Conservation (phyloP, 2,888 invertebrate genomes). For the Sesia bembeciformis region DNA sequence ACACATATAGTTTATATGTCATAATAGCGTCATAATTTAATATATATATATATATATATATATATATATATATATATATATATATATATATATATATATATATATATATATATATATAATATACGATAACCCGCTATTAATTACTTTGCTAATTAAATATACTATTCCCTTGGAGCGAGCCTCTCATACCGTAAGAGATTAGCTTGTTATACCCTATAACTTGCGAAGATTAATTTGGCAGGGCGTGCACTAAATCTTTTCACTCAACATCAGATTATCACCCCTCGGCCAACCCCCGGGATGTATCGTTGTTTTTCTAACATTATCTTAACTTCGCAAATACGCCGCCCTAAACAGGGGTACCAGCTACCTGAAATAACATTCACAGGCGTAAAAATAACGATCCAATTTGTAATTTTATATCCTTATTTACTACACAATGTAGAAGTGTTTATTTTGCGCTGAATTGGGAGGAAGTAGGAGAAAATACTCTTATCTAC, state of each 20-base stretch:
- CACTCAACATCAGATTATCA: conserved; percentile 60
- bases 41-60: no score
- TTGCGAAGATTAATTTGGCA: conserved; percentile 42
- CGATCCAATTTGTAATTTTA: neutral
- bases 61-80: no score
- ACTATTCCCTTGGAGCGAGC: conserved; percentile 6
- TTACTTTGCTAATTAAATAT: conserved; percentile 13
- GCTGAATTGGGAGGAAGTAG: no score
- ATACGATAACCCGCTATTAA: neutral
- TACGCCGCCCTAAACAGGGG: conserved; percentile 24
- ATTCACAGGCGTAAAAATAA: conserved; percentile 3
- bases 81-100: no score
- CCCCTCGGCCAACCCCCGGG: conserved; percentile 35
- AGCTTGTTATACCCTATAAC: conserved; percentile 11
- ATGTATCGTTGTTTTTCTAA: conserved; percentile 58
- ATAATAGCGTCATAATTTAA: no score
- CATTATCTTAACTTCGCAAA: conserved; percentile 52
- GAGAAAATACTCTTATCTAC: no score
- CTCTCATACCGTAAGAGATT: conserved; percentile 10
- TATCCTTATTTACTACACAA: neutral
- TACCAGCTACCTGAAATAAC: conserved; percentile 34
- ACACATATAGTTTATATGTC: no score
- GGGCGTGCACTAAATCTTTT: conserved; percentile 60
- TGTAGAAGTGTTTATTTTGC: no score
- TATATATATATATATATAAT: no score